Conservation (phyloP, 2,797 vertebrate species). For the Gymnothorax reevesii region DNA sequence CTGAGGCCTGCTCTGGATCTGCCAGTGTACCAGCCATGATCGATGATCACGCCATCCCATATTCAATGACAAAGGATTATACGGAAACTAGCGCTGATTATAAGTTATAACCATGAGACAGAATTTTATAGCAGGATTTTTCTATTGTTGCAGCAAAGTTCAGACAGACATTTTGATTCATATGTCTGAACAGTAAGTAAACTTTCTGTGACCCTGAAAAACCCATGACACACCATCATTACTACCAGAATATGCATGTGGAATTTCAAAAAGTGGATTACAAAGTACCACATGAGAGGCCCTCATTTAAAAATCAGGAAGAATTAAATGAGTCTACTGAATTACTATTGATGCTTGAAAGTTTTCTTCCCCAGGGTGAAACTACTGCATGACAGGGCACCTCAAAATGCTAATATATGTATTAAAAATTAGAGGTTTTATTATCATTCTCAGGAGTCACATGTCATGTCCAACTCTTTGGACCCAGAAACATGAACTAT, state of each 20-base stretch:
- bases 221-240: not conserved
- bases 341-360: not conserved
- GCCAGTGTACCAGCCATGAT: not conserved
- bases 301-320: not conserved
- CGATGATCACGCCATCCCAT: not conserved
- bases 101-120: not conserved
- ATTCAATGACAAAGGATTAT: not conserved
- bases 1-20: not conserved
- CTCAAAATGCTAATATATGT: not conserved
- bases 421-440: not conserved
- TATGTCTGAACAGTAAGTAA: not conserved
- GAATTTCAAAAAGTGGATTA: not conserved
- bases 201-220: not conserved
- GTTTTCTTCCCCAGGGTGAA: not conserved
- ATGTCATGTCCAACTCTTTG: no score
- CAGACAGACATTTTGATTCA: not conserved
- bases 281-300: not conserved
- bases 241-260: not conserved
- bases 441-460: not conserved
- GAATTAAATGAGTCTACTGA: constrained; percentile 1
- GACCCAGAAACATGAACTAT: no score
- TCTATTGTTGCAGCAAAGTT: not conserved
- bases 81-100: not conserved
- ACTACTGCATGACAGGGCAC: not conserved
- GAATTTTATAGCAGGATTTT: not conserved